phyloP scores from a whole-genome alignment of 2,113 vertebrate species.

The Chaetorhynchus papuensis region DNA sequence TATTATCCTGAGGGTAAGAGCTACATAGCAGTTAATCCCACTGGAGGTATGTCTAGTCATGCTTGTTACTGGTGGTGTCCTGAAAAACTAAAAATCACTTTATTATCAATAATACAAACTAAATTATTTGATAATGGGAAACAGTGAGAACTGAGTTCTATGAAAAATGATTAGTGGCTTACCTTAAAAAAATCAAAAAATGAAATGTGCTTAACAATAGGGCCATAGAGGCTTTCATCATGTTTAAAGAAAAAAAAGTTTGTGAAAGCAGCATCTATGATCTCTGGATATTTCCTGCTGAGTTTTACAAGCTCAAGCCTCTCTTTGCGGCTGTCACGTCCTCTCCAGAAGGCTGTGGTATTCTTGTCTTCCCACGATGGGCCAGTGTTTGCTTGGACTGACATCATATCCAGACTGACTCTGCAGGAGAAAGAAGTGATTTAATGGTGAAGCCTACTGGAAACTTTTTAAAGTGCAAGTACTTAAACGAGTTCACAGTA shows the following conservation, averaged over 20 bases:
- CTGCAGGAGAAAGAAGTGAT: slow-evolving; percentile 67
- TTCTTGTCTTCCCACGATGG: slow-evolving; percentile 89
- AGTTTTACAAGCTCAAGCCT: slow-evolving; percentile 94
- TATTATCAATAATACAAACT: not conserved
- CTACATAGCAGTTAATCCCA: not conserved
- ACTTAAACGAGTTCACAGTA: not conserved
- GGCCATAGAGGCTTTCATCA: slow-evolving; percentile 90
- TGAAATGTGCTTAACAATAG: slow-evolving; percentile 95
- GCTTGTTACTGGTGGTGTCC: not conserved
- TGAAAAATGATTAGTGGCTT: not conserved
- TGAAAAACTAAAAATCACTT: not conserved
- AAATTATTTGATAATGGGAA: not conserved
- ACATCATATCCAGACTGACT: slow-evolving; percentile 98
- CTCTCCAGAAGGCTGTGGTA: slow-evolving; percentile 90
- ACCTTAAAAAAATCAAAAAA: slow-evolving; percentile 99
- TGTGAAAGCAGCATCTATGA: slow-evolving; percentile 94
- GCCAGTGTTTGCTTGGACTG: slow-evolving; percentile 93
- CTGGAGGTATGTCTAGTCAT: not conserved
- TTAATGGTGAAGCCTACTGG: not conserved
- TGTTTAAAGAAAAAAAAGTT: slow-evolving; percentile 99
- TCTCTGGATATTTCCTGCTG: slow-evolving; percentile 80
- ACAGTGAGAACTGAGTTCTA: not conserved
- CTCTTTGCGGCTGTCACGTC: slow-evolving; percentile 92
- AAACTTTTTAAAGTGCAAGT: not conserved
- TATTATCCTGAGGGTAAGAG: not conserved